phyloP scores from a whole-genome alignment of 2,113 vertebrate species.

The Caracal caracal region DNA sequence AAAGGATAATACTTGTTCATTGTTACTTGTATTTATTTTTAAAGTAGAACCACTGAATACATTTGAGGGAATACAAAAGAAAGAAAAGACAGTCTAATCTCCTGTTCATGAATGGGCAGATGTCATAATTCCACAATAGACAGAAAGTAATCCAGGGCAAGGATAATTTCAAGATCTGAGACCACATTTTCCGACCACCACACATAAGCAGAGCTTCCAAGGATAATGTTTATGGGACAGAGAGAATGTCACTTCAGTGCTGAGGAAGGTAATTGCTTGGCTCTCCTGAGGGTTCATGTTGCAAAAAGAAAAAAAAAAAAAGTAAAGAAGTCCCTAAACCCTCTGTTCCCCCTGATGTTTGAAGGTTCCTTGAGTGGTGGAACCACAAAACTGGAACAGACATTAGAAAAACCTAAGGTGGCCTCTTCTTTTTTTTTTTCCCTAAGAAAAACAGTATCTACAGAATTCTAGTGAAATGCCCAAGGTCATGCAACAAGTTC shows the following conservation, averaged over 20 bases:
- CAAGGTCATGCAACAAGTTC: background rate
- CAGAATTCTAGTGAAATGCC: background rate
- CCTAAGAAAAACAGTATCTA: background rate
- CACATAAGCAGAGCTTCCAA: background rate
- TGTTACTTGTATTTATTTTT: background rate
- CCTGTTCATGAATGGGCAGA: background rate
- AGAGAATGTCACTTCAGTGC: background rate
- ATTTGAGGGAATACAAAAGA: background rate
- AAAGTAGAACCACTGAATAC: background rate
- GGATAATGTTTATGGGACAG: background rate
- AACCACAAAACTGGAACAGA: background rate
- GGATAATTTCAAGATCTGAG: background rate
- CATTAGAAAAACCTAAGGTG: background rate
- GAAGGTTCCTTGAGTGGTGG: background rate
- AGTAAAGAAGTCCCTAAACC: background rate
- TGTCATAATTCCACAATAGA: background rate
- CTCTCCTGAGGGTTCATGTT: background rate
- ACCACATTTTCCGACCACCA: too few species aligned
- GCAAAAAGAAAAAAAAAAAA: background rate
- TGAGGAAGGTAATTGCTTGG: background rate
- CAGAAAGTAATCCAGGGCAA: background rate
- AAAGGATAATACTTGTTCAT: background rate
- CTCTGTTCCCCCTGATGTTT: background rate
- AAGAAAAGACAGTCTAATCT: background rate
- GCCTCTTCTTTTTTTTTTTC: background rate